These are phyloP conservation scores for Drosophila parabipectinata DNA, from an alignment of 1,140 invertebrate genomes.

Conservation along the genomic window DNA sequence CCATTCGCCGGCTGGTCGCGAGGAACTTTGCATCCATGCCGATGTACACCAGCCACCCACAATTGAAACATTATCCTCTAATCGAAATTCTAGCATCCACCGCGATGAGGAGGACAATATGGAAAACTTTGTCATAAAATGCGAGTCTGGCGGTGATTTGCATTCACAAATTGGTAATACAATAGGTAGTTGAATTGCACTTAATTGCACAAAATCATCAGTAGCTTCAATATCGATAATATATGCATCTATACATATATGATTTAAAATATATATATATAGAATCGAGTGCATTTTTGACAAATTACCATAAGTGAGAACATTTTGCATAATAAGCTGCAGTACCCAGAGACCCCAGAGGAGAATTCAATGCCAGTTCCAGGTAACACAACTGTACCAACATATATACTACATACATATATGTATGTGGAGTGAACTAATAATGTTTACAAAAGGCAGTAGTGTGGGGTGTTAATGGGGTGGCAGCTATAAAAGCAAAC, in stretches of 20 bases:
- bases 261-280: not conserved
- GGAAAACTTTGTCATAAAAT: slow-evolving; percentile 14
- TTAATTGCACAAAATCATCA: slow-evolving; percentile 1
- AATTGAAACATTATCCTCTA: not conserved
- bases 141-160: slow-evolving; percentile 36
- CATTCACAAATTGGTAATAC: slow-evolving; percentile 69
- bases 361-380: slow-evolving; percentile 3
- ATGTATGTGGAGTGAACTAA: too few species aligned
- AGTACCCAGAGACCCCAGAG: not conserved
- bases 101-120: slow-evolving; percentile 50
- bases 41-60: slow-evolving; percentile 44
- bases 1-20: slow-evolving; percentile 51
- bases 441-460: not conserved
- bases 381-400: slow-evolving; percentile 16
- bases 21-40: slow-evolving; percentile 36
- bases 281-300: slow-evolving; percentile 21
- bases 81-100: slow-evolving; percentile 33
- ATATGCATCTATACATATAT: not conserved
- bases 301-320: slow-evolving; percentile 43
- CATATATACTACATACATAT: too few species aligned
- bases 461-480: not conserved
- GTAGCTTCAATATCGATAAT: slow-evolving; percentile 9
- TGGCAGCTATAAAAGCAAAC: slow-evolving; percentile 30
- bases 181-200: slow-evolving; percentile 30
- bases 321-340: slow-evolving; percentile 43